Evolutionary conservation across 1,140 invertebrate species (phyloP).

Genomic region (Monomorium pharaonis): DNA sequence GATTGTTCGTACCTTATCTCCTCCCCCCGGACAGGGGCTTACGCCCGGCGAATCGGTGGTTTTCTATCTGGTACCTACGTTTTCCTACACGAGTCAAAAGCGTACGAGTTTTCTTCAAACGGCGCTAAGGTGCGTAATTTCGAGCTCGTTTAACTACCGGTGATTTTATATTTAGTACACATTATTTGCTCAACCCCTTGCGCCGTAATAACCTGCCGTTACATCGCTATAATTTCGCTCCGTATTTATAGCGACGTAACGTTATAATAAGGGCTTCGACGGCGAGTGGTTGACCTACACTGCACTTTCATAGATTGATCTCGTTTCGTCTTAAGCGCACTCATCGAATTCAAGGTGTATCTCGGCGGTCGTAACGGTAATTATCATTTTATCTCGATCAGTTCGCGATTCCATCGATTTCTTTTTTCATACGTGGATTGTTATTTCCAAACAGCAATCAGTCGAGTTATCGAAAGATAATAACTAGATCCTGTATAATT

Average conservation of each 20-base stretch:
- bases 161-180: constrained; percentile 46
- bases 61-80: neutral
- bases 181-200: constrained; percentile 40
- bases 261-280: constrained; percentile 53
- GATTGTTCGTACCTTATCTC: constrained; percentile 33
- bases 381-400: constrained; percentile 45
- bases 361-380: constrained; percentile 7
- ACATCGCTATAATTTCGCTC: constrained; percentile 35
- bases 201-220: constrained; percentile 22
- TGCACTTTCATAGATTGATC: constrained; percentile 50
- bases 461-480: constrained; percentile 9
- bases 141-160: constrained; percentile 36
- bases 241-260: constrained; percentile 53
- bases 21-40: neutral
- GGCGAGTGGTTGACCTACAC: constrained; percentile 10
- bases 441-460: neutral
- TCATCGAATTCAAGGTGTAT: constrained; percentile 26
- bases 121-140: constrained; percentile 24
- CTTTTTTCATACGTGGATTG: neutral
- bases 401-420: neutral
- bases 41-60: neutral
- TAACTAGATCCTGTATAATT: neutral
- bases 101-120: constrained; percentile 5
- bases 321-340: constrained; percentile 27
- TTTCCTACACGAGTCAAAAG: neutral